A percentile compares a stretch with the other conserved stretches of the same genome.
phyloP scores from a whole-genome alignment of 2,888 invertebrate species.

The Acronicta leporina region DNA sequence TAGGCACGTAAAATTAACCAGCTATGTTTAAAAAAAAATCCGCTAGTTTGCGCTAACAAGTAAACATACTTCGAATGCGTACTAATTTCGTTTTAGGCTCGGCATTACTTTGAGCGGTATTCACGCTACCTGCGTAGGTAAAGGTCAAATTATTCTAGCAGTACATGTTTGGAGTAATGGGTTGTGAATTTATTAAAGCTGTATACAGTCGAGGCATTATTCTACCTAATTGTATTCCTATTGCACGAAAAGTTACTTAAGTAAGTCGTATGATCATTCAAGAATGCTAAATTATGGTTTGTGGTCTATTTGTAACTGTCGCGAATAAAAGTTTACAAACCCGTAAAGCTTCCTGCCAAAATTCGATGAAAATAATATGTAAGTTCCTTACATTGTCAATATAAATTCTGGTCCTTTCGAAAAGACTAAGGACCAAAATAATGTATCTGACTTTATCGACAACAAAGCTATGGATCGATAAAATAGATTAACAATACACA shows the following conservation, averaged over 20 bases:
- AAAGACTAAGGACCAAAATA: too few relatives aligned
- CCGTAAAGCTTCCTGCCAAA: too few relatives aligned
- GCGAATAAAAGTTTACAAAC: too few relatives aligned
- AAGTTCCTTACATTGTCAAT: too few relatives aligned
- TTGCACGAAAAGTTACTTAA: too few relatives aligned
- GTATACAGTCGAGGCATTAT: neutral
- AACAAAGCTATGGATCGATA: neutral
- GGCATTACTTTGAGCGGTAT: conserved; percentile 11
- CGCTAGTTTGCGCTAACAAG: conserved; percentile 7
- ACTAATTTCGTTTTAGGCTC: conserved; percentile 8
- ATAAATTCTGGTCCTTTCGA: too few relatives aligned
- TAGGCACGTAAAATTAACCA: neutral
- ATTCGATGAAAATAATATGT: too few relatives aligned
- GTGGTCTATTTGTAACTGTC: too few relatives aligned
- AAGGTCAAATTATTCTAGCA: conserved; percentile 29
- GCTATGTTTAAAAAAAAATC: neutral
- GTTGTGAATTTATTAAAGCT: conserved; percentile 12
- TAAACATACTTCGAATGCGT: conserved; percentile 10
- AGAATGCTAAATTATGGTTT: too few relatives aligned
- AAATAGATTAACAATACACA: neutral
- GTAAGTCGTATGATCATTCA: too few relatives aligned
- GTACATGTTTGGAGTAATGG: conserved; percentile 19
- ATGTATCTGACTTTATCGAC: too few relatives aligned
- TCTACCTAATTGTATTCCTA: too few relatives aligned
- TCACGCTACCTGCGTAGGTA: conserved; percentile 7